Base-by-base conservation (phyloP, 2,888 invertebrate species). In the Xestia c-nigrum region DNA sequence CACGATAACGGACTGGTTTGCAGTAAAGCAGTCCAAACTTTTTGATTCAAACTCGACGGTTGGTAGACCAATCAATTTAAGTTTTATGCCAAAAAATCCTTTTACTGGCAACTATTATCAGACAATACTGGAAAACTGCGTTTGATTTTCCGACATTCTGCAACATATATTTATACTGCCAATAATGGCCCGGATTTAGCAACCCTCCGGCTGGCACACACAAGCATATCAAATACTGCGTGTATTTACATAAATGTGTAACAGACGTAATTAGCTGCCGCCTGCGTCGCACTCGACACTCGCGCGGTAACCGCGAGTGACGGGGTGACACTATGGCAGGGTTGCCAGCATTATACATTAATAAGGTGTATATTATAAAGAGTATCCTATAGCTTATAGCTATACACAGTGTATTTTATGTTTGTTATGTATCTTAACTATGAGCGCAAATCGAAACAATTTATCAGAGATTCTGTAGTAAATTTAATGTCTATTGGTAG, bases 241-340 rank as follows among this genome's bases (percentile, higher is more conserved):
- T 57, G 31, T 31, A 31, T 31, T 10, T 71, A n/a, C 38, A 14
- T 38, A 38, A 16, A 46, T 46, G 46, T 46, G 46, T 57, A 19
- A 31, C 55, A 38, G n/a, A 31, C 19, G 55, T 72, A 46, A 55
- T 46, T 57, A 46, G 46, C 40, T 52, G 40, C 40, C 14, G 10
- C n/a, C 59, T 31, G 59, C 31, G 19, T 5, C 31, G 46, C 46
- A 31, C 55, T 70, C 31, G 46, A 71, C 72, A 71, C 55, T 70
- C 16, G 46, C 55, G 69, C 43, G 52, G 69, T 31, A 19, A 43
- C 72, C 52, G 21, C 43, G 52, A 19, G 31, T 59, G 31, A 31
- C 59, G 31, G 40, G 43, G 31, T 31, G 31, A 55, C 52, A 21
- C 52, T 19, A 47, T 38, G 10, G 12, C 12, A n/a, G 55, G 31